These are phyloP conservation scores for Pristionchus mayeri DNA, from an alignment of 2,888 invertebrate species.

Conservation along the genomic window DNA sequence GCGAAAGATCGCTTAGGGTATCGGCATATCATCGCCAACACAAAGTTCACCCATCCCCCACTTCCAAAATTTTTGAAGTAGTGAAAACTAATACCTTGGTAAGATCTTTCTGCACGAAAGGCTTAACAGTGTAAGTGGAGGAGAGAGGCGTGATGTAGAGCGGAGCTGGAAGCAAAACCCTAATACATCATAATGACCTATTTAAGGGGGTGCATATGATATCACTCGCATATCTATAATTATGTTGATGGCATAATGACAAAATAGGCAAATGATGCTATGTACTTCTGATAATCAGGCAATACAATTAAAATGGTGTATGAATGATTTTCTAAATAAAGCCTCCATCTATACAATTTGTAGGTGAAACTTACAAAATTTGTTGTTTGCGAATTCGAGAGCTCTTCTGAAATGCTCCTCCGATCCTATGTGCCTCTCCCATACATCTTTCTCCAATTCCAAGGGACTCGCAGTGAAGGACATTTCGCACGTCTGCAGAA, in stretches of 20 bases:
- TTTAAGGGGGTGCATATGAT: background rate
- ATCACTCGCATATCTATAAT: background rate
- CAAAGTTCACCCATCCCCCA: no score
- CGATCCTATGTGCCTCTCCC: conserved; percentile 50
- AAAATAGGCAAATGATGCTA: background rate
- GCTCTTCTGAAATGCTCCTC: conserved; percentile 53
- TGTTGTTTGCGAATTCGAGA: conserved; percentile 27
- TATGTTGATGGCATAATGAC: no score
- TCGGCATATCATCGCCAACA: no score
- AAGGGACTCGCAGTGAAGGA: conserved; percentile 48
- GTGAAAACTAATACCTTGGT: conserved; percentile 51
- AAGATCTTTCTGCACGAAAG: conserved; percentile 56
- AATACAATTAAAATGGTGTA: no score
- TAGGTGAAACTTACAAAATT: conserved; percentile 39
- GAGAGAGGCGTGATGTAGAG: conserved; percentile 20
- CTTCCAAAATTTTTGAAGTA: no score
- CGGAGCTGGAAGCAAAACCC: background rate
- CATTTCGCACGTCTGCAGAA: conserved; percentile 51
- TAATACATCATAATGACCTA: background rate
- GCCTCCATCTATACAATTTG: no score
- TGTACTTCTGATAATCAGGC: no score
- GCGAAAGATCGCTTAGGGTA: no score
- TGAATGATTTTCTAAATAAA: background rate
- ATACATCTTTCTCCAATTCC: conserved; percentile 52
- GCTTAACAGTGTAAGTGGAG: conserved; percentile 58